These are phyloP conservation scores for Setophaga petechia DNA, from an alignment of 2,113 vertebrate genomes.

Conservation along the genomic window DNA sequence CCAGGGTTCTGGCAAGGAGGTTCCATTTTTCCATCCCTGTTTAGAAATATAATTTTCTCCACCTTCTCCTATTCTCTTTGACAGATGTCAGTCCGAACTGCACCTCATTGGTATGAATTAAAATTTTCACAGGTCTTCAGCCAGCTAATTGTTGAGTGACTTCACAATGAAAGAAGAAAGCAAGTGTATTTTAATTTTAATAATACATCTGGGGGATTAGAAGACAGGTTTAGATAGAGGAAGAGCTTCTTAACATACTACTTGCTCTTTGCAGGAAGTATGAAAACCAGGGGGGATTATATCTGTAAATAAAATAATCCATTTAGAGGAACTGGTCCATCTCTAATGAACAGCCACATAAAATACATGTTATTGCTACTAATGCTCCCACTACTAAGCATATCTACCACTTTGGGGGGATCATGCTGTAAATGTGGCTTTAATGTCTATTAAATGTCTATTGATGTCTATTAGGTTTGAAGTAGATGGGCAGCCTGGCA, in stretches of 20 bases:
- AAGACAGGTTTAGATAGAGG: background rate
- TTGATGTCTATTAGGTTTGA: background rate
- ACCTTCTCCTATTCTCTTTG: background rate
- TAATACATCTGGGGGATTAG: background rate
- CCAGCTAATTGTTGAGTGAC: background rate
- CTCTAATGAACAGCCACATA: background rate
- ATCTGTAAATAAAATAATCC: background rate
- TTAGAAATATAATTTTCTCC: background rate
- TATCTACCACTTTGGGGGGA: background rate
- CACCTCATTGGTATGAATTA: background rate
- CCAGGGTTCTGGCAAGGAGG: background rate
- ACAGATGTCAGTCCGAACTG: background rate
- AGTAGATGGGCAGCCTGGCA: background rate
- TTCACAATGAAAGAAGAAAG: background rate
- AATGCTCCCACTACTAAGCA: background rate
- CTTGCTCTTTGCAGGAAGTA: background rate
- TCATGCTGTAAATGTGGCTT: background rate
- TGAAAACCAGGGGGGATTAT: background rate
- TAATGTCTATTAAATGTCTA: background rate
- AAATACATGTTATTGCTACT: background rate
- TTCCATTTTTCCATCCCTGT: background rate
- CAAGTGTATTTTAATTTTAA: slow-evolving; percentile 2
- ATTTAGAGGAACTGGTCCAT: background rate
- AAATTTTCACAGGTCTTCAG: background rate
- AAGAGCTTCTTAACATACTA: background rate